Percentiles rank a stretch among this genome's conserved stretches.
Conservation (phyloP, 2,113 vertebrate genomes). For the Ctenodactylus gundi region DNA sequence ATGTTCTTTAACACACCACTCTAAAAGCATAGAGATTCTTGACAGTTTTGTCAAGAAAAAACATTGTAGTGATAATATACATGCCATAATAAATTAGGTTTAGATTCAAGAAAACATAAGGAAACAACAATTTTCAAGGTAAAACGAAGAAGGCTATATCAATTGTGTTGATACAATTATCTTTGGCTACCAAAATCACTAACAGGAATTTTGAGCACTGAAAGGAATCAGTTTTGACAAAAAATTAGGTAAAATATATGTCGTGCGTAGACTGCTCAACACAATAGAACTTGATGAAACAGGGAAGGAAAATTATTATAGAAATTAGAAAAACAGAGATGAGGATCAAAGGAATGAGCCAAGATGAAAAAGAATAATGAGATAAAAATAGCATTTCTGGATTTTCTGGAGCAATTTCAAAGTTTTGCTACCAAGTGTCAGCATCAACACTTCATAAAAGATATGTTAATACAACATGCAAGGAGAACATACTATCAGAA, state of each 20-base stretch:
- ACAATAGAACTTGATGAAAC: background rate
- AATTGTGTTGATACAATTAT: background rate
- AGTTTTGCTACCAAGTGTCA: background rate
- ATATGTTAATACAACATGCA: background rate
- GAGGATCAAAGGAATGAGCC: background rate
- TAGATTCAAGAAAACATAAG: background rate
- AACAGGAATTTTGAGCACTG: background rate
- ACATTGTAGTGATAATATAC: background rate
- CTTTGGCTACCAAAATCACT: background rate
- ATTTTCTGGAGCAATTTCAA: background rate
- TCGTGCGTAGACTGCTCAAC: background rate
- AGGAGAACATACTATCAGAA: background rate
- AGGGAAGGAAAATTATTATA: background rate
- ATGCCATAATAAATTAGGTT: background rate
- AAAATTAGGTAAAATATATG: background rate
- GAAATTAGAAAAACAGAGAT: background rate
- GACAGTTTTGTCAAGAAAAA: background rate
- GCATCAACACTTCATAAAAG: background rate
- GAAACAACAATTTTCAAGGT: background rate
- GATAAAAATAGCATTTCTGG: background rate
- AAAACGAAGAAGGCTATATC: background rate
- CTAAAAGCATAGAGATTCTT: no score
- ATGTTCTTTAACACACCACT: no score
- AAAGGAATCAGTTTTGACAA: background rate
- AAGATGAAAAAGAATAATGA: background rate